phyloP scores from a whole-genome alignment of 2,113 vertebrate species.

The Chiloscyllium plagiosum region DNA sequence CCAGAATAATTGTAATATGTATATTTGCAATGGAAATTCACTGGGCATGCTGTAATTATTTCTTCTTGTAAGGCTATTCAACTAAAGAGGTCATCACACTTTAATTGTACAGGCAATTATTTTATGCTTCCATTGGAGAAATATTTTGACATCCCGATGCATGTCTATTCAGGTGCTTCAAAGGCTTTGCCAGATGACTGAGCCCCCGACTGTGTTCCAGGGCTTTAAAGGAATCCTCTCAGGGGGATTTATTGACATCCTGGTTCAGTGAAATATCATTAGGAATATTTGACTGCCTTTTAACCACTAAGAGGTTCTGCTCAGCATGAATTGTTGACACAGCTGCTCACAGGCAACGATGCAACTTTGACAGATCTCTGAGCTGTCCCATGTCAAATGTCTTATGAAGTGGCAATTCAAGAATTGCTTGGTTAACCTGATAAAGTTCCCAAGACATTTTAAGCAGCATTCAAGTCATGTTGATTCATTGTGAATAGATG shows the following conservation, averaged over 20 bases:
- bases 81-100: neutral
- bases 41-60: neutral
- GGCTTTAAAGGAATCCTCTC: neutral
- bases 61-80: neutral
- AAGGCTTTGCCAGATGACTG: too few relatives aligned
- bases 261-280: neutral
- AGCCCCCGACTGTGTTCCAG: neutral
- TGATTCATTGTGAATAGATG: neutral
- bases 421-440: neutral
- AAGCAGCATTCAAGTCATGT: neutral
- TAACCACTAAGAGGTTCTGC: neutral
- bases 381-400: neutral
- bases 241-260: neutral
- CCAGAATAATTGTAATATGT: neutral
- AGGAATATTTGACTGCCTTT: neutral
- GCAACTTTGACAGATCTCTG: neutral
- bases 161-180: neutral
- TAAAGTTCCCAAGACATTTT: neutral
- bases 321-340: neutral
- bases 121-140: neutral
- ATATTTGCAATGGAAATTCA: neutral
- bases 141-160: neutral
- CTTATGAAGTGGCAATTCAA: neutral
- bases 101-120: neutral
- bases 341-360: neutral